Evolutionary conservation across 2,797 vertebrate species (phyloP).

Genomic region (Amphiprion clarkii): DNA sequence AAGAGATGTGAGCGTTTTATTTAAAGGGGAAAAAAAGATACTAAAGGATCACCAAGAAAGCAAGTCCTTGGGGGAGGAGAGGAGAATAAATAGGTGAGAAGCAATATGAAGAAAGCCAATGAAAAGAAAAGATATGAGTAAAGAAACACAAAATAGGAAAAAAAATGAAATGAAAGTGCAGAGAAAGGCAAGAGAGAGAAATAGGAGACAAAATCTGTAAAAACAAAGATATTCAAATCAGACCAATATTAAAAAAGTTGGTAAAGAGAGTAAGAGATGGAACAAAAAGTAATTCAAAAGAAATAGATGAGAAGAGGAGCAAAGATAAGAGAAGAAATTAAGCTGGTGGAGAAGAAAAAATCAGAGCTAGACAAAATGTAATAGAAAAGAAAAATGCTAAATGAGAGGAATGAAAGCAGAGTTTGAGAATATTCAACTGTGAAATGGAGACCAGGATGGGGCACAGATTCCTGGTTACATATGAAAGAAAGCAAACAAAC

Average conservation of each 20-base stretch:
- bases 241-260: not conserved
- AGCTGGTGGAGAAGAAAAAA: not conserved
- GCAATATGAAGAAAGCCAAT: too few relatives aligned
- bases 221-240: not conserved
- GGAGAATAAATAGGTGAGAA: not conserved
- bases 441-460: slow-evolving; percentile 50
- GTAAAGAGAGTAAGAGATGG: slow-evolving; percentile 1
- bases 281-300: not conserved
- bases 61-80: not conserved
- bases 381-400: slow-evolving; percentile 28
- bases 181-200: too few relatives aligned
- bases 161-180: not conserved
- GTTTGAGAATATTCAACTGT: slow-evolving; percentile 43
- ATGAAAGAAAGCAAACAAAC: not conserved
- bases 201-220: not conserved
- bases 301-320: slow-evolving; percentile 10
- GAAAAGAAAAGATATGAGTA: too few relatives aligned
- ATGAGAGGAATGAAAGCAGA: slow-evolving; percentile 18
- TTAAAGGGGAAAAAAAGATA: not conserved
- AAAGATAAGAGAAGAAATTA: not conserved
- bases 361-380: slow-evolving; percentile 9
- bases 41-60: not conserved
- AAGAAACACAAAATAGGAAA: not conserved
- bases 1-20: not conserved
- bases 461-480: not conserved